A percentile compares a stretch with the other conserved stretches of the same genome.
Evolutionary conservation across 1,140 invertebrate species (phyloP).

Genomic region (Papilio polytes): DNA sequence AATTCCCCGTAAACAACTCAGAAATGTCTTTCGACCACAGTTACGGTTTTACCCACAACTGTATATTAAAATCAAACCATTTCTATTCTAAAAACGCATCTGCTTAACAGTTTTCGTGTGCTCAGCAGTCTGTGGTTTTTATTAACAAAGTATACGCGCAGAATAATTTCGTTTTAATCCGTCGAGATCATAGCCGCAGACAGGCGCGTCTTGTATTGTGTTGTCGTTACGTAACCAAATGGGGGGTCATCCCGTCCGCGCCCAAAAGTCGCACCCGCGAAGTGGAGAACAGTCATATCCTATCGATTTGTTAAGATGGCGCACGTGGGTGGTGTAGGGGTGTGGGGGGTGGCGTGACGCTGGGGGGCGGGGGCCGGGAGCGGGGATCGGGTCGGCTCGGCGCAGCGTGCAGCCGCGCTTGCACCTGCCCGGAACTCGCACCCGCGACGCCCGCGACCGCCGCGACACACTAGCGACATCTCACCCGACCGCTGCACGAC

Average conservation of each 20-base stretch:
- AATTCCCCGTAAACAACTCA: no score
- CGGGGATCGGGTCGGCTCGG: slow-evolving; percentile 63
- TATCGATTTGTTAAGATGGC: slow-evolving; percentile 86
- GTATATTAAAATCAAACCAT: not conserved
- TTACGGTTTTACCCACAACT: not conserved
- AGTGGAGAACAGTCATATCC: slow-evolving; percentile 85
- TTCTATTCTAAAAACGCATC: slow-evolving; percentile 13
- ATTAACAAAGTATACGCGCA: slow-evolving; percentile 2
- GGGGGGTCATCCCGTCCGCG: slow-evolving; percentile 72
- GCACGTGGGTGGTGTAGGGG: slow-evolving; percentile 74
- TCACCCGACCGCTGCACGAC: slow-evolving; percentile 45
- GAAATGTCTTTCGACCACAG: not conserved
- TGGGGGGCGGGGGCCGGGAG: slow-evolving; percentile 57
- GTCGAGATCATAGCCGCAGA: slow-evolving; percentile 16
- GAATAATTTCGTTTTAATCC: slow-evolving; percentile 19
- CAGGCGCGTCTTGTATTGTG: slow-evolving; percentile 32
- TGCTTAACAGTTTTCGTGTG: not conserved
- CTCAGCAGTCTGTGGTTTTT: not conserved
- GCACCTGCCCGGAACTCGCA: slow-evolving; percentile 67
- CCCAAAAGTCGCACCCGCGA: slow-evolving; percentile 79
- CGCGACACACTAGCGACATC: slow-evolving; percentile 73
- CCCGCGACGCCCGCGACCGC: slow-evolving; percentile 51
- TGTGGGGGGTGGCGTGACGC: slow-evolving; percentile 55
- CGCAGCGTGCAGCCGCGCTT: slow-evolving; percentile 72
- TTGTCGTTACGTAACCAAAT: slow-evolving; percentile 65